phyloP scores from a whole-genome alignment of 2,888 invertebrate species.

The Danaus chrysippus region DNA sequence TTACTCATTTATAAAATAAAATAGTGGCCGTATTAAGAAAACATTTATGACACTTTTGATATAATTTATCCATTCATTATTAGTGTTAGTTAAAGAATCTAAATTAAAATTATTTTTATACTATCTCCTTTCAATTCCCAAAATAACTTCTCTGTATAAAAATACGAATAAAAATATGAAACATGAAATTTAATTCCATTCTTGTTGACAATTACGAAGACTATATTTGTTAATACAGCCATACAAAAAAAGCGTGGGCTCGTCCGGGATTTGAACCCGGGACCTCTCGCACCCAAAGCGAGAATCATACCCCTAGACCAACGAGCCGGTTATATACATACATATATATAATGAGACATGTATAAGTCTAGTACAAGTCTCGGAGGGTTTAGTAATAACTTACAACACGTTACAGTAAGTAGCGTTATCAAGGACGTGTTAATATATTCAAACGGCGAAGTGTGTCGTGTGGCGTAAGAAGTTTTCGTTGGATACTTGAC shows the following conservation, averaged over 20 bases:
- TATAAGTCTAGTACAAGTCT: not conserved
- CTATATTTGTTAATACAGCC: not conserved
- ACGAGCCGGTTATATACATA: conserved; percentile 58
- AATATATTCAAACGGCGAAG: not conserved
- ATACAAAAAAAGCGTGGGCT: conserved; percentile 48
- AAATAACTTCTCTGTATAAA: too few relatives aligned
- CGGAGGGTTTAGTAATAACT: not conserved
- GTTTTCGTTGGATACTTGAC: not conserved
- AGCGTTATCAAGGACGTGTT: conserved; percentile 1
- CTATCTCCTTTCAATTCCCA: too few relatives aligned
- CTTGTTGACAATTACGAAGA: too few relatives aligned
- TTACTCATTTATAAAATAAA: too few relatives aligned
- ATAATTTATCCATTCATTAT: too few relatives aligned
- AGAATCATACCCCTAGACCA: conserved; percentile 81
- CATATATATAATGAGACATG: not conserved
- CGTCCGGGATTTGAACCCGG: conserved; percentile 81
- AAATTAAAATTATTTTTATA: too few relatives aligned
- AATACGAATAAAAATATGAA: too few relatives aligned
- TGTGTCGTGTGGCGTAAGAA: not conserved
- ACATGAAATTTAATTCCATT: too few relatives aligned
- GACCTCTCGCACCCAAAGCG: conserved; percentile 81
- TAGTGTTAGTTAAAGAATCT: too few relatives aligned
- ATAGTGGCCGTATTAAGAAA: too few relatives aligned
- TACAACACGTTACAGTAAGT: not conserved
- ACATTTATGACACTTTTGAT: too few relatives aligned